phyloP scores from a whole-genome alignment of 2,113 vertebrate genomes.

The Hyla sarda region DNA sequence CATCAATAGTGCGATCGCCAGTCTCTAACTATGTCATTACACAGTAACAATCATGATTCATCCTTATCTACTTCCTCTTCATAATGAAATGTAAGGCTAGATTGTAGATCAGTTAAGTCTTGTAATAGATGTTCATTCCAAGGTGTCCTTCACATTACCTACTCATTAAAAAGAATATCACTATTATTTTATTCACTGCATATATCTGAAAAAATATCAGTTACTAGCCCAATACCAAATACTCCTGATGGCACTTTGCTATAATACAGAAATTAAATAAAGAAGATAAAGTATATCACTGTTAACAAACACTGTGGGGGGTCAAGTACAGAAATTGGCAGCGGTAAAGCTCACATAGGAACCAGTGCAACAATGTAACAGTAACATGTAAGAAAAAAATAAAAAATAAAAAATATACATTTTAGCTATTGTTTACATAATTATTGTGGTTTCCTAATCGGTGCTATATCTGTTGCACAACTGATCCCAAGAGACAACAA shows the following conservation, averaged over 20 bases:
- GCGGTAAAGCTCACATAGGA: neutral
- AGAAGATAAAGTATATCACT: neutral
- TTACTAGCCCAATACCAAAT: neutral
- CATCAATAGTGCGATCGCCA: conserved; percentile 7
- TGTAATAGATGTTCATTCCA: conserved; percentile 29
- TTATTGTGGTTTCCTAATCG: too few relatives aligned
- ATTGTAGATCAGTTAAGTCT: conserved; percentile 22
- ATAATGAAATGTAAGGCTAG: conserved; percentile 35
- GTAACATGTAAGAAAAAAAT: too few relatives aligned
- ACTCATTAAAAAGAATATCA: conserved; percentile 24
- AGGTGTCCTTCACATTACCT: conserved; percentile 35
- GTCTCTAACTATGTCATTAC: conserved; percentile 33
- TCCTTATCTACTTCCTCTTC: conserved; percentile 31
- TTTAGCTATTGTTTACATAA: too few relatives aligned
- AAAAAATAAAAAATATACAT: too few relatives aligned
- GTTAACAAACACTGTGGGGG: neutral
- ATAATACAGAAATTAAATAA: neutral
- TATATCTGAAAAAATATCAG: neutral
- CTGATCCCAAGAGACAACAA: too few relatives aligned
- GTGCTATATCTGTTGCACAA: too few relatives aligned
- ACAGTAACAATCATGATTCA: conserved; percentile 27
- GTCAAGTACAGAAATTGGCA: neutral
- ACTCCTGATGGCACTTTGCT: neutral
- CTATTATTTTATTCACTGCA: conserved; percentile 24
- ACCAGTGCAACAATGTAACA: too few relatives aligned